A percentile compares a stretch with the other conserved stretches of the same genome.
phyloP scores from a whole-genome alignment of 2,113 vertebrate genomes.

The Eleginops maclovinus region DNA sequence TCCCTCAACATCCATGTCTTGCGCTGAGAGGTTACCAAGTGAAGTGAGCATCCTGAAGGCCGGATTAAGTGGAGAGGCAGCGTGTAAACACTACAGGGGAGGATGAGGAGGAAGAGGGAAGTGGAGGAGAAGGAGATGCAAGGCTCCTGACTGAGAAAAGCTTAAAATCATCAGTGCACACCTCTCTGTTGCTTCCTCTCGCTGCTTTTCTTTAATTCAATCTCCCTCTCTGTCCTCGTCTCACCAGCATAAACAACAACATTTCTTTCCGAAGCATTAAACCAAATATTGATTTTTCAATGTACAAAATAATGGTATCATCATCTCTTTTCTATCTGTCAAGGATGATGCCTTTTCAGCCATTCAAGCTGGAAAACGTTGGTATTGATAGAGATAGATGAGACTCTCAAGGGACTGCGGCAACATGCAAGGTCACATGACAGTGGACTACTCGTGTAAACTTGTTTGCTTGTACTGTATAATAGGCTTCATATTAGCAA shows the following conservation, averaged over 20 bases:
- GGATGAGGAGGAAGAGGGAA: constrained; percentile 22
- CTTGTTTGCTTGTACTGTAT: not conserved
- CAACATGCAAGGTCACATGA: not conserved
- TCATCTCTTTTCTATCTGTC: not conserved
- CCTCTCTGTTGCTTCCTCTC: not conserved
- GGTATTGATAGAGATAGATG: not conserved
- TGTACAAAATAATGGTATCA: not conserved
- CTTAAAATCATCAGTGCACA: constrained; percentile 3
- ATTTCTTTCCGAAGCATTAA: not conserved
- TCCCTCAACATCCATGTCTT: constrained; percentile 24
- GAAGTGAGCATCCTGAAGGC: constrained; percentile 59
- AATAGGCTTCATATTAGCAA: no score
- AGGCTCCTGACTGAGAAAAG: constrained; percentile 15
- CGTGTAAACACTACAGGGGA: constrained; percentile 54
- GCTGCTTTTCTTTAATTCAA: not conserved
- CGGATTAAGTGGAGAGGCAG: constrained; percentile 62
- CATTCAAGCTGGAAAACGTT: not conserved
- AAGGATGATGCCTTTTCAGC: not conserved
- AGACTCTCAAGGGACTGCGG: not conserved
- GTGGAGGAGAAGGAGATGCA: constrained; percentile 21
- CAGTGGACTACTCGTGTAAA: not conserved
- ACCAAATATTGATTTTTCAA: constrained; percentile 7
- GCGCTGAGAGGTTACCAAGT: constrained; percentile 46
- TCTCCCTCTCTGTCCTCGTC: not conserved
- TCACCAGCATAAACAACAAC: not conserved